Evolutionary conservation across 2,113 vertebrate genomes (phyloP).

Genomic region (Chaetodon trifascialis): DNA sequence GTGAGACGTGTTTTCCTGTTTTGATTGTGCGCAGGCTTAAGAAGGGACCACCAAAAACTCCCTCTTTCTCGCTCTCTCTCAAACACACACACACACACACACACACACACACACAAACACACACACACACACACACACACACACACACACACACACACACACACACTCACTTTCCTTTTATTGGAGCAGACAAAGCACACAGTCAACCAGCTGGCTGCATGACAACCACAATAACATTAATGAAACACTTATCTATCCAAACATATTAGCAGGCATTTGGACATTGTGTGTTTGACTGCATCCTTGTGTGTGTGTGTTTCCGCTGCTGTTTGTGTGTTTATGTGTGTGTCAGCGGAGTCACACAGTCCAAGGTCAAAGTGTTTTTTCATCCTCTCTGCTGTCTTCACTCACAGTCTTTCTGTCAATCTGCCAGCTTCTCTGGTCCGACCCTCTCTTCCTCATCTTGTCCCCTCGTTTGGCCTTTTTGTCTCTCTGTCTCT

Average conservation of each 20-base stretch:
- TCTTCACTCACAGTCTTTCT: conserved; percentile 29
- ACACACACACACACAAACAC: background rate
- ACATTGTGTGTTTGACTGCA: conserved; percentile 33
- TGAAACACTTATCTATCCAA: conserved; percentile 67
- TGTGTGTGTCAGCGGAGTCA: conserved; percentile 22
- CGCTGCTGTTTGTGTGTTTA: conserved; percentile 3
- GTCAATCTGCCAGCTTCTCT: conserved; percentile 47
- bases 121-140: background rate
- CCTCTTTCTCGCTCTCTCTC: background rate
- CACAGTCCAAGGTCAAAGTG: conserved; percentile 61
- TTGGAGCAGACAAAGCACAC: conserved; percentile 66
- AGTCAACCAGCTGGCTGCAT: conserved; percentile 61
- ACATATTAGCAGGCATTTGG: conserved; percentile 54
- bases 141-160: background rate
- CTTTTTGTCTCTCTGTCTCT: conserved; percentile 10
- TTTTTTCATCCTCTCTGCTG: conserved; percentile 32
- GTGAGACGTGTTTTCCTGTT: conserved; percentile 54
- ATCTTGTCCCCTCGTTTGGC: conserved; percentile 25
- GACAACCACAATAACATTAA: conserved; percentile 64
- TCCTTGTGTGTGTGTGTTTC: conserved; percentile 18
- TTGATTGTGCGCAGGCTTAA: conserved; percentile 47
- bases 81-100: background rate
- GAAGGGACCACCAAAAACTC: conserved; percentile 32
- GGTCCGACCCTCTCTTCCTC: conserved; percentile 20
- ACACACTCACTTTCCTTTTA: conserved; percentile 49